Percentiles rank a stretch among this genome's conserved stretches.
These are phyloP conservation scores for Nematolebias whitei DNA, from an alignment of 2,113 vertebrate genomes.

Conservation along the genomic window DNA sequence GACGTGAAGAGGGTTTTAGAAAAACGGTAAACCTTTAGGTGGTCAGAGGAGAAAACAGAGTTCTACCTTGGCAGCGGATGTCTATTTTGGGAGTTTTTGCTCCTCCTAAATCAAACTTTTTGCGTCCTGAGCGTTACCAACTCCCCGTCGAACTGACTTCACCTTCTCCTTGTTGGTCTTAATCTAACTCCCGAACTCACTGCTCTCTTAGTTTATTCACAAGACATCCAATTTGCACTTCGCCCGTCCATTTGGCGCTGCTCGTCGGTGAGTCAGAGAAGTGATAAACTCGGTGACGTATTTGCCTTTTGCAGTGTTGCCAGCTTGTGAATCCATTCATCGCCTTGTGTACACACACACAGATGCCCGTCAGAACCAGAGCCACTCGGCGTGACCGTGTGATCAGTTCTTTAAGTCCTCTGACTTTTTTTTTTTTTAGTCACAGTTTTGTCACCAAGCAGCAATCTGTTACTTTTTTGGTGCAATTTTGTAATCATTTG, in stretches of 20 bases:
- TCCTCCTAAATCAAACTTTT: neutral
- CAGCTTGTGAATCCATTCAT: constrained; percentile 63
- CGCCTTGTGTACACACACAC: constrained; percentile 29
- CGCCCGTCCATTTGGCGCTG: constrained; percentile 52
- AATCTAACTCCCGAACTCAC: constrained; percentile 27
- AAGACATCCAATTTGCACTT: constrained; percentile 47
- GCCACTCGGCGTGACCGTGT: constrained; percentile 16
- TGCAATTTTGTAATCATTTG: neutral
- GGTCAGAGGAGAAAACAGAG: neutral
- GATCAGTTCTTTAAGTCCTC: constrained; percentile 15
- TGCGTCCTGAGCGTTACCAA: constrained; percentile 16
- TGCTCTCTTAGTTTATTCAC: constrained; percentile 56
- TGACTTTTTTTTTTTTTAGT: constrained; percentile 12
- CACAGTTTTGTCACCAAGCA: constrained; percentile 12
- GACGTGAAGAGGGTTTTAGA: constrained; percentile 9
- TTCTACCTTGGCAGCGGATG: neutral
- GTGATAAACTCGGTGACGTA: constrained; percentile 67
- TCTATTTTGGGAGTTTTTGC: constrained; percentile 30
- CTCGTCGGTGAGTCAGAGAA: constrained; percentile 52
- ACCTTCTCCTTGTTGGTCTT: constrained; percentile 11
- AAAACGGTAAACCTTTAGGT: neutral
- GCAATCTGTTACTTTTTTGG: constrained; percentile 24
- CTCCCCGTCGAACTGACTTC: neutral
- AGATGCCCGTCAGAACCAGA: constrained; percentile 42
- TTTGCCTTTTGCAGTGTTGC: constrained; percentile 59